Conservation (phyloP, 1,140 invertebrate species). For the Lamellibrachia luymesi region DNA sequence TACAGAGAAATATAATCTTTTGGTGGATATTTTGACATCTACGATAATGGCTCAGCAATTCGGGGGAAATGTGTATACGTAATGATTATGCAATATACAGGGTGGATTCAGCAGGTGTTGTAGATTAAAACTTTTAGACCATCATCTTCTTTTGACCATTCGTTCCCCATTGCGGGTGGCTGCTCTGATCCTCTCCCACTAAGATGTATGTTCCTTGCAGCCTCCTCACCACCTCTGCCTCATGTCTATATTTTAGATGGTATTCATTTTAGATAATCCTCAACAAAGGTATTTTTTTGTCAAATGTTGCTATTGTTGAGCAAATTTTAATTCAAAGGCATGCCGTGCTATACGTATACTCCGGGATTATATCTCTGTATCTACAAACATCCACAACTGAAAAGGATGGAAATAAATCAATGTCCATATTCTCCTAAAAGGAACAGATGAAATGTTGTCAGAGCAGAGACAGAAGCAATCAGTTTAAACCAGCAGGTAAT, state of each 20-base stretch:
- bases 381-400: neutral
- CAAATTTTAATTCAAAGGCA: neutral
- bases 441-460: neutral
- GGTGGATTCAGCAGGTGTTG: too few species aligned
- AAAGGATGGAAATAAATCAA: neutral
- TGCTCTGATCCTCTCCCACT: too few species aligned
- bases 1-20: neutral
- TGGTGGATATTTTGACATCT: neutral
- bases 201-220: too few species aligned
- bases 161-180: too few species aligned
- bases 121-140: too few species aligned
- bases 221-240: too few species aligned
- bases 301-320: neutral
- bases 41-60: neutral
- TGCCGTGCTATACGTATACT: neutral
- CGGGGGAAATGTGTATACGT: neutral
- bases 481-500: neutral
- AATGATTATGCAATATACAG: neutral
- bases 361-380: neutral
- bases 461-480: neutral
- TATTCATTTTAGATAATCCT: neutral
- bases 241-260: too few species aligned
- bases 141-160: too few species aligned
- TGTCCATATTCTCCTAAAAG: neutral
- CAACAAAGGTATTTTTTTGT: neutral